Base-by-base conservation (phyloP, 1,140 invertebrate species). In the Heliconius hermathena region DNA sequence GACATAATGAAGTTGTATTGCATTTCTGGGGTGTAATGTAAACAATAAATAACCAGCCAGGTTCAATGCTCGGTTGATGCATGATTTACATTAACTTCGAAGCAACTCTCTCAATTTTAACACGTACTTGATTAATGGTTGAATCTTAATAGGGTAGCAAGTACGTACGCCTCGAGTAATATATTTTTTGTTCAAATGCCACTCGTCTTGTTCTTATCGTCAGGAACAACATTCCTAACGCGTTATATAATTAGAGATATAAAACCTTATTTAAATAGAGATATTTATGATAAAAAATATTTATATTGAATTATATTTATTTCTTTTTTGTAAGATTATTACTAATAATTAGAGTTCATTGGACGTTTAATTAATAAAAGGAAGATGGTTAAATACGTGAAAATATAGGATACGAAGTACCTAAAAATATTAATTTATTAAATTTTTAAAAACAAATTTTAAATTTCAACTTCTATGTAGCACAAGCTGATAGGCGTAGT, bases 1-100 rank as follows among this genome's bases (percentile, higher is more conserved):
- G 80, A 82, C 81, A 80, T 86, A 86, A 88, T 88, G 85, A 86
- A 86, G 86, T 88, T 86, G 84, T 85, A 88, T 88, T 86, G 83
- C 86, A 88, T 82, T 85, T 83, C 82, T 82, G 79, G 81, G 77
- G 76, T 75, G 80, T 84, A 88, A 88, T 88, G 83, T 85, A 79
- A 74, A 83, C 83, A 41, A 86, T 88, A 88, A 88, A 88, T 86
- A 85, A 88, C 81, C 72, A 76, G 73, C 76, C 71, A 73, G 77
- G 79, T 85, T 85, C 84, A 85, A 87, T 85, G 82, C 81, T 81
- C 82, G 76, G 78, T 80, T 84, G 83, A 83, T 76, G 75, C 73
- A 74, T 77, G 73, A 72, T 72, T 72, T 72, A 76, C 52, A 66
- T 75, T 76, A 75, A 66, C 70, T 71, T 73, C 33, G 57, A 80